Percentiles rank a stretch among this genome's conserved stretches.
Conservation (phyloP, 2,113 vertebrate species). For the Thalassoma bifasciatum region DNA sequence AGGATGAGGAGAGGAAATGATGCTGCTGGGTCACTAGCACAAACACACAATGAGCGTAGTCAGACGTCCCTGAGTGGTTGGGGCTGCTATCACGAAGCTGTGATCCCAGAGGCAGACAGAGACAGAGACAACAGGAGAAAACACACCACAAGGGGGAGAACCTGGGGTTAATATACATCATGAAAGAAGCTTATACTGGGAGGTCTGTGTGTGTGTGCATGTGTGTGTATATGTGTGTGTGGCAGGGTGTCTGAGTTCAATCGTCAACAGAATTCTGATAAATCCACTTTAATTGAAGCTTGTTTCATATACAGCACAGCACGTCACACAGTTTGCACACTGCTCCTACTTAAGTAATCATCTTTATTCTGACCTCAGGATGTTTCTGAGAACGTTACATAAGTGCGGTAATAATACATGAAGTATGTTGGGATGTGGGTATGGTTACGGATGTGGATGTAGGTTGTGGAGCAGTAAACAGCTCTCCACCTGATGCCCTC, state of each 20-base stretch:
- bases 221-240: background rate
- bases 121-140: background rate
- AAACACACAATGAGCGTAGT: background rate
- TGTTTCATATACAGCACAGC: background rate
- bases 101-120: slow-evolving; percentile 8
- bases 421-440: too few relatives aligned
- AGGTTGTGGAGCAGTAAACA: too few relatives aligned
- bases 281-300: background rate
- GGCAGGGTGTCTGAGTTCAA: background rate
- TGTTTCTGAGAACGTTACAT: background rate
- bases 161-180: background rate
- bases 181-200: background rate
- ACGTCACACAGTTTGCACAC: background rate
- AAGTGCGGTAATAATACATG: too few relatives aligned
- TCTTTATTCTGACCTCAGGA: background rate
- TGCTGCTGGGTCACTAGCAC: background rate
- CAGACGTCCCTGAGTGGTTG: background rate
- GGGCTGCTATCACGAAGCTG: background rate
- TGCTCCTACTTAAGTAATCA: background rate
- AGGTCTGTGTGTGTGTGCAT: background rate
- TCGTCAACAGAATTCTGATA: background rate
- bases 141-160: background rate
- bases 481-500: too few relatives aligned
- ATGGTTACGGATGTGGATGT: too few relatives aligned
- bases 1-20: background rate